phyloP scores from a whole-genome alignment of 1,140 invertebrate genomes.

The Cheumatopsyche charites region DNA sequence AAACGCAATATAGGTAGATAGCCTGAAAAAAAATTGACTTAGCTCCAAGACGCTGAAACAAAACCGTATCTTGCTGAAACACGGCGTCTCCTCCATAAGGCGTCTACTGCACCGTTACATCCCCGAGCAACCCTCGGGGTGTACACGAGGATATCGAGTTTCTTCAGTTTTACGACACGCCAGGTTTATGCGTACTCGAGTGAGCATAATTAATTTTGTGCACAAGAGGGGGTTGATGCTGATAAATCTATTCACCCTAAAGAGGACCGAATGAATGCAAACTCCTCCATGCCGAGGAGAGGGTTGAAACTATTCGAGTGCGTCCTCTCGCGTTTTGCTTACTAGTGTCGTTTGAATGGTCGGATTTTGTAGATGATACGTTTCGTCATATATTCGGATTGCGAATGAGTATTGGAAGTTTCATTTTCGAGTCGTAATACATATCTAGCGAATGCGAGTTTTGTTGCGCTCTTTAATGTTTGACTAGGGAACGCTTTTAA shows the following conservation, averaged over 20 bases:
- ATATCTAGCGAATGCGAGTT: not conserved
- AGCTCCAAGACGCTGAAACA: no score
- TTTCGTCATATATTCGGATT: not conserved
- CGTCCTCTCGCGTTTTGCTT: not conserved
- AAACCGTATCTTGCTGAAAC: no score
- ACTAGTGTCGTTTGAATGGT: not conserved
- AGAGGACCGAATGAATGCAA: not conserved
- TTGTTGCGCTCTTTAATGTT: conserved; percentile 12
- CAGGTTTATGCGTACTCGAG: conserved; percentile 11
- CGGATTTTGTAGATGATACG: not conserved
- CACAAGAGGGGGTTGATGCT: conserved; percentile 4
- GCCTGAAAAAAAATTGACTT: no score
- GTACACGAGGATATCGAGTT: conserved; percentile 1
- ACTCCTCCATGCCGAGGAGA: no score
- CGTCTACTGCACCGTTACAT: not conserved
- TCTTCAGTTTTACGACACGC: not conserved
- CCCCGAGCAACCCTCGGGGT: not conserved
- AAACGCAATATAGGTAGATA: no score
- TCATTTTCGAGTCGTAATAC: not conserved
- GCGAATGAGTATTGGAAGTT: not conserved
- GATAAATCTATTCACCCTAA: conserved; percentile 15
- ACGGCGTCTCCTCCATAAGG: no score
- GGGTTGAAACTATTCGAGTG: not conserved
- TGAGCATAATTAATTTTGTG: conserved; percentile 11
- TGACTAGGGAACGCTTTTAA: conserved; percentile 6